A percentile compares a stretch with the other conserved stretches of the same genome.
These are phyloP conservation scores for Stenolophus ochropezus DNA, from an alignment of 2,888 invertebrate species.

Conservation along the genomic window DNA sequence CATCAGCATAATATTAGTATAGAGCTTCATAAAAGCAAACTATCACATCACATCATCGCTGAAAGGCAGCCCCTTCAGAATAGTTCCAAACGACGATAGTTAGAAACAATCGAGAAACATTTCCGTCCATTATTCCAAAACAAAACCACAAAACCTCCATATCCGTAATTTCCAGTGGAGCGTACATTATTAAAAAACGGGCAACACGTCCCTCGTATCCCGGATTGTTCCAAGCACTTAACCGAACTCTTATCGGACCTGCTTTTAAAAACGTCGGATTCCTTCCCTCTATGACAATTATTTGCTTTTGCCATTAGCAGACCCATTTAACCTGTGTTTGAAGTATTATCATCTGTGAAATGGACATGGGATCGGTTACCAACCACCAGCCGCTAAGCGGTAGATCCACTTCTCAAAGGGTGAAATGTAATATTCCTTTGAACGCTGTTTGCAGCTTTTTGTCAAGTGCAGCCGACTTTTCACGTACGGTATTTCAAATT, in stretches of 20 bases:
- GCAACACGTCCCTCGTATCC: not conserved
- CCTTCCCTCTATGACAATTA: slow-evolving; percentile 43
- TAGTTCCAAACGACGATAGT: not conserved
- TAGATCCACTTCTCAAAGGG: not conserved
- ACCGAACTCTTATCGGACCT: slow-evolving; percentile 25
- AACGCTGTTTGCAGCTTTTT: not conserved
- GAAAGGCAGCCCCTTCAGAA: not conserved
- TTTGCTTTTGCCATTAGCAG: slow-evolving; percentile 59
- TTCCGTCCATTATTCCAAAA: slow-evolving; percentile 26
- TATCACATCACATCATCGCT: not conserved
- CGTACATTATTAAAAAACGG: slow-evolving; percentile 39
- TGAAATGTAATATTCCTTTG: not conserved
- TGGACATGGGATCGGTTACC: slow-evolving; percentile 34
- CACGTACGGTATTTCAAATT: not conserved
- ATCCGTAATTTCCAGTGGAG: slow-evolving; percentile 23
- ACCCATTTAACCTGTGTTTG: slow-evolving; percentile 56
- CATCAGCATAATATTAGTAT: not conserved
- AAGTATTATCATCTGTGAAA: slow-evolving; percentile 48
- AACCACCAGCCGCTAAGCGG: not conserved
- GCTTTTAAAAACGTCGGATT: slow-evolving; percentile 23
- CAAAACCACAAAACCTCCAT: slow-evolving; percentile 35
- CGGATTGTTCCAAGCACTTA: slow-evolving; percentile 21
- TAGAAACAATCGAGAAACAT: slow-evolving; percentile 22
- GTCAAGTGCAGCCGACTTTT: not conserved
- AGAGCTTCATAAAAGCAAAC: not conserved